phyloP scores from a whole-genome alignment of 2,113 vertebrate genomes.

The Phainopepla nitens region DNA sequence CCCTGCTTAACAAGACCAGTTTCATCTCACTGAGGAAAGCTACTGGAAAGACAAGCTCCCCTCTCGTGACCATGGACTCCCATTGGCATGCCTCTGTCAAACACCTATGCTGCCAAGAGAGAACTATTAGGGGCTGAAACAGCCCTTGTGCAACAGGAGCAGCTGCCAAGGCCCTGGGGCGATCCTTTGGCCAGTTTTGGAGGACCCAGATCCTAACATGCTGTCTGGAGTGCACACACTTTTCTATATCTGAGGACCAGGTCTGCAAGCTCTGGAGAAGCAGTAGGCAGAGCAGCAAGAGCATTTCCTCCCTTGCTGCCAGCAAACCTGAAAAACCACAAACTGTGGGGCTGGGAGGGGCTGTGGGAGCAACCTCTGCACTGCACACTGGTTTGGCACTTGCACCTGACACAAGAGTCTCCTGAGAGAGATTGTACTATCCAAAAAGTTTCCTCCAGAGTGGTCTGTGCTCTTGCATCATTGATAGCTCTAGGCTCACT shows the following conservation, averaged over 20 bases:
- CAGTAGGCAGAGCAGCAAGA: neutral
- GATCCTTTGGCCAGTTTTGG: neutral
- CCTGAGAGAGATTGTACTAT: neutral
- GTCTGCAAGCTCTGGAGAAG: neutral
- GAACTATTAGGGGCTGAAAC: neutral
- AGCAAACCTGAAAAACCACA: conserved; percentile 55
- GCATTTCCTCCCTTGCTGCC: conserved; percentile 7
- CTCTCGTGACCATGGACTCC: neutral
- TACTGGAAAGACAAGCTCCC: neutral
- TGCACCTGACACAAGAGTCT: neutral
- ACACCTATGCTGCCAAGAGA: neutral
- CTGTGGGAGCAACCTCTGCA: neutral
- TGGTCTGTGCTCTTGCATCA: neutral
- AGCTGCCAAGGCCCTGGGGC: neutral
- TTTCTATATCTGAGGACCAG: neutral
- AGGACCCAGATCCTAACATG: rapidly evolving
- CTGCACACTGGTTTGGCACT: conserved; percentile 5
- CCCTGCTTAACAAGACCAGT: neutral
- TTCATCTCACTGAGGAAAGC: neutral
- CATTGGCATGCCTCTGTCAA: neutral
- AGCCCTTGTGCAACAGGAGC: rapidly evolving
- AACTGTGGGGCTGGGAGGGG: neutral
- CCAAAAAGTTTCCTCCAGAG: neutral
- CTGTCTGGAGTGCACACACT: neutral
- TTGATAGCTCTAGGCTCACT: neutral